Conservation (phyloP, 2,797 vertebrate genomes). For the Gymnothorax javanicus region DNA sequence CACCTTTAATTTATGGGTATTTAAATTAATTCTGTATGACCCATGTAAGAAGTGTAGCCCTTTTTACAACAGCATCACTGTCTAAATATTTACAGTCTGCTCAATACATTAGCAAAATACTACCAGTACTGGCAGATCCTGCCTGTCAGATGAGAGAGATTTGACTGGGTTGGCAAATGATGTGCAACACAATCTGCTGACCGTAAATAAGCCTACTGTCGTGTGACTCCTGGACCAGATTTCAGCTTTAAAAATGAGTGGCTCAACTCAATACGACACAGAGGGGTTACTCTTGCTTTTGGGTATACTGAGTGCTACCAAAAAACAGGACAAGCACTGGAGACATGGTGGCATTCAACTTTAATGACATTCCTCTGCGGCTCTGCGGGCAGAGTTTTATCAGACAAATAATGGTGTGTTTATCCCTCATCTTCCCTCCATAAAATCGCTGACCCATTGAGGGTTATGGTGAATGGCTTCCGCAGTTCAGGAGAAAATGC, state of each 20-base stretch:
- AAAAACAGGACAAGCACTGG: neutral
- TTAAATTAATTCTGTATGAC: too few relatives aligned
- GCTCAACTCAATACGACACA: neutral
- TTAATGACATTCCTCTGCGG: neutral
- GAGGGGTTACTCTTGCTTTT: neutral
- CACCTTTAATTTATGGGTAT: too few relatives aligned
- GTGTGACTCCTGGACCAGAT: neutral
- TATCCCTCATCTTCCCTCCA: neutral
- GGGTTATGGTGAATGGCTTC: neutral
- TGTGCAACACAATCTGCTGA: neutral
- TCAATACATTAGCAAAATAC: neutral
- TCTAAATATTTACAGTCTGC: too few relatives aligned
- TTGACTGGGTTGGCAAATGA: neutral
- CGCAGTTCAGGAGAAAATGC: constrained; percentile 6
- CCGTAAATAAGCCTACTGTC: neutral
- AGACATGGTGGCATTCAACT: neutral
- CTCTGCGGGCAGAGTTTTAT: neutral
- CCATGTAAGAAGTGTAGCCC: too few relatives aligned
- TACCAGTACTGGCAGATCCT: neutral
- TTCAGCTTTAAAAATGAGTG: neutral
- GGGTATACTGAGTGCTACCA: neutral
- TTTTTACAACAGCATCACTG: too few relatives aligned
- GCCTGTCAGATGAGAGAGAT: neutral
- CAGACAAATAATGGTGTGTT: constrained; percentile 11
- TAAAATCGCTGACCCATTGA: neutral